Evolutionary conservation across 1,140 invertebrate genomes (phyloP), one percentile per base, ranked within the genome.

Genomic region (Coptotermes formosanus): DNA sequence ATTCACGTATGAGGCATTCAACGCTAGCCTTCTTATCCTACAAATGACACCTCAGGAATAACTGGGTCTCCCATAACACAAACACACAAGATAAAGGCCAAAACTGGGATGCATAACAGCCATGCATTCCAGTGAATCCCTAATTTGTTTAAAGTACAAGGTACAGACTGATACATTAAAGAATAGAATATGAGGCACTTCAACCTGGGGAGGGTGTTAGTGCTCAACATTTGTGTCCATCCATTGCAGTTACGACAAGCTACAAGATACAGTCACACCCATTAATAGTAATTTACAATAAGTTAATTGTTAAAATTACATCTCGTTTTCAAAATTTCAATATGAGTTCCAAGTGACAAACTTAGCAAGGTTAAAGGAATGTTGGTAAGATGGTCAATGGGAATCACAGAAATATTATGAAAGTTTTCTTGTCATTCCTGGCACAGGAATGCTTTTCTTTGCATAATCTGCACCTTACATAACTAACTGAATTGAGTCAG

Each of bases 191-290:
- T 75, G 64, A 75, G 64, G 64, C 64, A 75, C 64, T 75, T 75
- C 64, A 75, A 16, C 64, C 64, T 75, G 64, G 64, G n/a, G 64
- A 75, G 64, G 19, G 64, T 14, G 14, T 8, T 75, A 75, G 64
- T 75, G 64, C 64, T 75, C 64, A 64, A 23, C 59, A 21, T 64
- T 64, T 64, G 21, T 64, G 59, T 64, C 59, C 59, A 75, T 30
- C 64, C 25, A 75, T 8, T 75, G 25, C 6, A 75, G 25, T 30
- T 75, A 75, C n/a, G 64, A 75, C 3, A 75, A 25, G 64, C 64
- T 75, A 75, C n/a, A 75, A 75, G n/a, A 75, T 75, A 75, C 64
- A 30, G n/a, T 75, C 64, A 75, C 64, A 75, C 64, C 16, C 64
- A 75, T 75, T 75, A 75, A 30, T 30, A n/a, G n/a, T 30, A n/a